Percentiles rank a stretch among this genome's conserved stretches.
phyloP scores from a whole-genome alignment of 1,140 invertebrate species.

The Pygmarrhopalites habei region DNA sequence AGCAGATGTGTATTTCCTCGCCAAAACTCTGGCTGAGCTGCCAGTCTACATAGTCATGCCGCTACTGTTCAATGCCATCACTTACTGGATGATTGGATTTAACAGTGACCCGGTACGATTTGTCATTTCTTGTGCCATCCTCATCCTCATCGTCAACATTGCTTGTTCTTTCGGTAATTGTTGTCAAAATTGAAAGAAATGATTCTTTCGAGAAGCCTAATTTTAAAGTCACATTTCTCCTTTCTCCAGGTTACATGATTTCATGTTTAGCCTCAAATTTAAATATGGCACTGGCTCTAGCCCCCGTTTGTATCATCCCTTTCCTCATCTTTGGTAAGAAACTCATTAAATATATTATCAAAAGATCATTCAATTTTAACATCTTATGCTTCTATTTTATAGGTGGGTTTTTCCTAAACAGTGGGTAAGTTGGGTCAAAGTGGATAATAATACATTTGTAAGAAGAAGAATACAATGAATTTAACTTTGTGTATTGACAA shows the following conservation, averaged over 20 bases:
- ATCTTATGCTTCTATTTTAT: background rate
- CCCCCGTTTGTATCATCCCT: slow-evolving; percentile 50
- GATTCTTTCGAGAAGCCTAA: background rate
- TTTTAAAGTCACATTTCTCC: too few species aligned
- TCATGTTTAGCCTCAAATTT: slow-evolving; percentile 3
- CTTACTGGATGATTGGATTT: slow-evolving; percentile 81
- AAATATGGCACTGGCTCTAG: slow-evolving; percentile 38
- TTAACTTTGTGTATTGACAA: too few species aligned
- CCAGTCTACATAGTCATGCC: slow-evolving; percentile 64
- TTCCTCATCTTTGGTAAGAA: slow-evolving; percentile 43
- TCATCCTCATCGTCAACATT: slow-evolving; percentile 77
- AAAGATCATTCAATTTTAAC: too few species aligned
- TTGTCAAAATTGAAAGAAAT: slow-evolving; percentile 9
- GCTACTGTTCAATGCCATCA: slow-evolving; percentile 70
- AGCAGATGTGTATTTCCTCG: slow-evolving; percentile 84
- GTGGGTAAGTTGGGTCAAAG: too few species aligned
- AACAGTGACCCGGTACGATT: slow-evolving; percentile 64
- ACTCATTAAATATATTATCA: too few species aligned
- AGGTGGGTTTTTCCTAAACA: slow-evolving; percentile 15
- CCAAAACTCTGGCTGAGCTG: slow-evolving; percentile 80
- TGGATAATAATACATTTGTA: too few species aligned
- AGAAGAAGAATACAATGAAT: too few species aligned
- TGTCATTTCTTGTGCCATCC: slow-evolving; percentile 61
- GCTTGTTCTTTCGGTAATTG: slow-evolving; percentile 80
- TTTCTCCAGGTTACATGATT: slow-evolving; percentile 22